A percentile compares a stretch with the other conserved stretches of the same genome.
Evolutionary conservation across 2,113 vertebrate genomes (phyloP).

Genomic region (Otolemur garnettii): DNA sequence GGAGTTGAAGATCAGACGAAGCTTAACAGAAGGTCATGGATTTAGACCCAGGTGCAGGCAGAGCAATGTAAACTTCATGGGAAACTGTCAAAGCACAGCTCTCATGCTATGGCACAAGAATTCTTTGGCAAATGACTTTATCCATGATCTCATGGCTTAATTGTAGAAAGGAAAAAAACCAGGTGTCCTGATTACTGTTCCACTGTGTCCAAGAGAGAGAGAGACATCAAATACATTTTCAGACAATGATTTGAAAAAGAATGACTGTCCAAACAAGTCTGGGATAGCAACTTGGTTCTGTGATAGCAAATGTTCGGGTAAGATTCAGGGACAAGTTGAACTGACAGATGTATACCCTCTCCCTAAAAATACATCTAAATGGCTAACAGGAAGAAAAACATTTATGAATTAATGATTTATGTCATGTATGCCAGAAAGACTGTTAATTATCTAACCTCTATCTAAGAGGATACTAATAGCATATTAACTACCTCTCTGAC

Average conservation of each 20-base stretch:
- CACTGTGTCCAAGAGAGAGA: background rate
- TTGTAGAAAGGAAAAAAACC: background rate
- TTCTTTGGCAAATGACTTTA: slow-evolving; percentile 4
- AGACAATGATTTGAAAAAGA: background rate
- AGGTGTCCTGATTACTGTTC: background rate
- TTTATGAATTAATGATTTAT: background rate
- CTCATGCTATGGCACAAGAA: background rate
- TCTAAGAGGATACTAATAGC: background rate
- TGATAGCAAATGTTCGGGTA: background rate
- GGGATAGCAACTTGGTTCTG: background rate
- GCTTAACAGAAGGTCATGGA: background rate
- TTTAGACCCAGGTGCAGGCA: background rate
- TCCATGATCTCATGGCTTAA: background rate
- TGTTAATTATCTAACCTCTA: background rate
- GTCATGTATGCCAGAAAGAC: background rate
- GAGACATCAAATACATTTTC: background rate
- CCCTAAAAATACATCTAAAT: background rate
- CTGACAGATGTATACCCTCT: background rate
- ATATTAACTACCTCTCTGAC: background rate
- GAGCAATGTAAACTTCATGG: background rate
- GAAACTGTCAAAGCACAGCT: background rate
- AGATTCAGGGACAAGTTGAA: background rate
- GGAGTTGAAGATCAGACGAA: background rate
- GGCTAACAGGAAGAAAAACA: background rate
- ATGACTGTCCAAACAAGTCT: background rate